phyloP scores from a whole-genome alignment of 2,888 invertebrate genomes.

The Thymelicus sylvestris region DNA sequence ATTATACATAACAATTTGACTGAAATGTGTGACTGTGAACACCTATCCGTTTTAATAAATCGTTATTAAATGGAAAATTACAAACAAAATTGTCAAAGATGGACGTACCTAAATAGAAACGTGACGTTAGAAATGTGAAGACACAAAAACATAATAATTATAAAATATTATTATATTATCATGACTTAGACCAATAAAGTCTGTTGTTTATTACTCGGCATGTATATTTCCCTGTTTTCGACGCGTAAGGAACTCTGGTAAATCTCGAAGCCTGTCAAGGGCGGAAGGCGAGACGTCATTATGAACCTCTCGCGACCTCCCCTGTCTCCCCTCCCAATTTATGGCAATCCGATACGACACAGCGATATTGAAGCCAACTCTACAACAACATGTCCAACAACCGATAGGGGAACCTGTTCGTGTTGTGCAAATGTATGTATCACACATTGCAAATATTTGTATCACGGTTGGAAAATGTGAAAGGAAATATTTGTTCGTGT shows the following conservation, averaged over 20 bases:
- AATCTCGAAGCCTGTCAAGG: constrained; percentile 64
- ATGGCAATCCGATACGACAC: constrained; percentile 72
- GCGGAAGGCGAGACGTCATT: constrained; percentile 52
- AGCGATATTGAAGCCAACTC: neutral
- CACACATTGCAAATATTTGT: neutral
- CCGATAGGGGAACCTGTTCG: constrained; percentile 11
- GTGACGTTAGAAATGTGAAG: no score
- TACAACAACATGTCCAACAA: constrained; percentile 1
- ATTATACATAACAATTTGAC: no score
- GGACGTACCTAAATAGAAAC: no score
- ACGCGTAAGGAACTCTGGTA: constrained; percentile 32
- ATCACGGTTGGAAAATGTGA: no score
- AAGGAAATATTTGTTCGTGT: no score
- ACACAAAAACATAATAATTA: no score
- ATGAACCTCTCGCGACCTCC: constrained; percentile 40
- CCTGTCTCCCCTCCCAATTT: constrained; percentile 60
- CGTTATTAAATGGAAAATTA: no score
- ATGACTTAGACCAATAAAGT: no score
- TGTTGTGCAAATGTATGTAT: constrained; percentile 3
- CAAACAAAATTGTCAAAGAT: no score
- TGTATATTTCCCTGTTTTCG: constrained; percentile 11
- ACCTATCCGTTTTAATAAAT: no score
- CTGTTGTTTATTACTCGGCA: neutral
- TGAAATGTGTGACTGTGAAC: no score
- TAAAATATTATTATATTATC: no score